These are phyloP conservation scores for Esox masquinongy DNA, from an alignment of 2,797 vertebrate genomes.

Conservation along the genomic window DNA sequence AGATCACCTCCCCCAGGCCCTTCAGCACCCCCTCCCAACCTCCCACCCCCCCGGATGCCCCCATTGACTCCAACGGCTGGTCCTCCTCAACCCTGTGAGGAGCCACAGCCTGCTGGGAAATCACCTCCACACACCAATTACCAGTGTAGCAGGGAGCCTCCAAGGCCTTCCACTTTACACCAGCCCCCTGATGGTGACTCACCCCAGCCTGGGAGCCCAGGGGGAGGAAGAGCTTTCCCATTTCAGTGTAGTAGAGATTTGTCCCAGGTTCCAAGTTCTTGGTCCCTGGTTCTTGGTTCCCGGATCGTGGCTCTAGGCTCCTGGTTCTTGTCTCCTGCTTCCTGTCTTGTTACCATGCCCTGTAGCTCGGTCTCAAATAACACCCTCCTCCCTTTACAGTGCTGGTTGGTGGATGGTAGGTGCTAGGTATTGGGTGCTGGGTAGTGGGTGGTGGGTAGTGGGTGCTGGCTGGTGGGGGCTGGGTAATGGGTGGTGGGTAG, in stretches of 20 bases:
- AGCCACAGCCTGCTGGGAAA: constrained; percentile 56
- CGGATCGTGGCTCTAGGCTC: no score
- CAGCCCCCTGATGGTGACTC: constrained; percentile 54
- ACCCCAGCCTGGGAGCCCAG: constrained; percentile 30
- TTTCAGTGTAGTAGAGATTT: constrained; percentile 26
- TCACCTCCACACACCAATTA: constrained; percentile 66
- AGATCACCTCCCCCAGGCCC: background rate
- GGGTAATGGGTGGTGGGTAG: no score
- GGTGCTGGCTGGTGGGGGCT: no score
- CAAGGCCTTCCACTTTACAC: constrained; percentile 51
- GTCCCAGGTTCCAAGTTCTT: no score
- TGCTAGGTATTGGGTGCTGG: no score
- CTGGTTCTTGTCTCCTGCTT: no score
- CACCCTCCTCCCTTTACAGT: no score
- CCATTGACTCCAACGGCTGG: constrained; percentile 6
- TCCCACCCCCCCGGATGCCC: background rate
- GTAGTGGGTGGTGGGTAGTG: no score
- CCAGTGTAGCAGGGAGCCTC: constrained; percentile 27
- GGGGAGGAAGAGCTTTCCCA: constrained; percentile 37
- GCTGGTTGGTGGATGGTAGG: no score
- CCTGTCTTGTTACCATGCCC: no score
- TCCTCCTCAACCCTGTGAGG: constrained; percentile 42
- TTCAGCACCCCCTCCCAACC: constrained; percentile 21
- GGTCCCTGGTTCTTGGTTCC: no score
- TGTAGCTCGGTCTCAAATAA: no score